Evolutionary conservation across 1,140 invertebrate species (phyloP), one percentile per base, ranked within the genome.

Genomic region (Anastatus disparis): DNA sequence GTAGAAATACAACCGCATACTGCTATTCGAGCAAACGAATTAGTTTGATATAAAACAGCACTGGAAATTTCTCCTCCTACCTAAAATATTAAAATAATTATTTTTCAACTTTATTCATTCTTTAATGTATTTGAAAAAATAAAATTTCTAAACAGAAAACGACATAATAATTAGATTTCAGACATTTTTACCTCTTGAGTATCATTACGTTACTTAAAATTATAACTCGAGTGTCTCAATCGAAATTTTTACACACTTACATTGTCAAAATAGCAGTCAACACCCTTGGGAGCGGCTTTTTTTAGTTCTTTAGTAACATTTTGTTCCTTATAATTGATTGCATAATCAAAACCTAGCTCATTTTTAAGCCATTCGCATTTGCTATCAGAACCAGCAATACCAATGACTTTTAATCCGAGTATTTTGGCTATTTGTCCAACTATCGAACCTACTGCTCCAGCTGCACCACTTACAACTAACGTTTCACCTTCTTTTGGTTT

Each of bases 221-320:
- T n/a, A n/a, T n/a, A n/a, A n/a, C n/a, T n/a, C n/a, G n/a, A n/a
- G n/a, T n/a, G n/a, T n/a, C n/a, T n/a, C n/a, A n/a, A n/a, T n/a
- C n/a, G n/a, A n/a, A n/a, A n/a, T n/a, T n/a, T n/a, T n/a, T n/a
- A n/a, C n/a, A 29, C 20, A 12, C 82, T 76, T 84, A 92, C 92
- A 82, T 93, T 93, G 76, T 93, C 92, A 82, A 93, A 93, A 76
- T 92, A 93, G 72, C 90, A 91, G 75, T 93, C 90, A 2, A 93
- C 81, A 31, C 90, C 91, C 12, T 91, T 83, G 0, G 91, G 91
- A 15, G 91, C 91, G 26, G 82, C 85, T 79, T 90, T 83, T 74
- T 85, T 89, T 15, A 93, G 81, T 40, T 83, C 86, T 38, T 82
- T 61, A 7, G 77, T 78, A 38, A 93, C 61, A 68, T 91, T 79